Evolutionary conservation across 2,113 vertebrate species (phyloP).

Genomic region (Paradisaea rubra): DNA sequence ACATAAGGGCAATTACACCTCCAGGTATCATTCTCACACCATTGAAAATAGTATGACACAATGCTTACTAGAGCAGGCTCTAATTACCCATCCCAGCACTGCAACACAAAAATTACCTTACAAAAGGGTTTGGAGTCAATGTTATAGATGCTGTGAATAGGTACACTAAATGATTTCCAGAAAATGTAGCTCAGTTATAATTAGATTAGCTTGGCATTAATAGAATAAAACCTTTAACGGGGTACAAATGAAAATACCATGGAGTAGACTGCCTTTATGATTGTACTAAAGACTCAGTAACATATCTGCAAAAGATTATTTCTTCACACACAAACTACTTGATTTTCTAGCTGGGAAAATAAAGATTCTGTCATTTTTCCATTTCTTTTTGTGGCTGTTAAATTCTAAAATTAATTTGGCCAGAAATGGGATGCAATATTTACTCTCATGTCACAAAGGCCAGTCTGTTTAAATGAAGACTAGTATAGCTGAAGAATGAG

Average conservation of each 20-base stretch:
- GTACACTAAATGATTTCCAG: background rate
- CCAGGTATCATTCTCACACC: slow-evolving; percentile 56
- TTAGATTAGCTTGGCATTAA: slow-evolving; percentile 29
- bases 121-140: background rate
- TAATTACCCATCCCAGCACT: slow-evolving; percentile 28
- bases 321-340: background rate
- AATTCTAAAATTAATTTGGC: background rate
- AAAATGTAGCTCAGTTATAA: background rate
- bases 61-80: slow-evolving; percentile 42
- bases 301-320: background rate
- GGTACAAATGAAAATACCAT: background rate
- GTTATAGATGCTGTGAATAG: background rate
- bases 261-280: background rate
- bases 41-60: slow-evolving; percentile 22
- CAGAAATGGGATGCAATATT: background rate
- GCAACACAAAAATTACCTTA: slow-evolving; percentile 17
- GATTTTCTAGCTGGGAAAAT: background rate
- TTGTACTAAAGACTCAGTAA: background rate
- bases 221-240: background rate
- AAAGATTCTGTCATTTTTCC: background rate
- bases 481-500: background rate
- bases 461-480: background rate
- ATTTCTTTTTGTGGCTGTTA: background rate
- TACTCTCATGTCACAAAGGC: background rate
- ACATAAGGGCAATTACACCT: slow-evolving; percentile 67